phyloP scores from a whole-genome alignment of 2,797 vertebrate genomes.

The Clamator glandarius region DNA sequence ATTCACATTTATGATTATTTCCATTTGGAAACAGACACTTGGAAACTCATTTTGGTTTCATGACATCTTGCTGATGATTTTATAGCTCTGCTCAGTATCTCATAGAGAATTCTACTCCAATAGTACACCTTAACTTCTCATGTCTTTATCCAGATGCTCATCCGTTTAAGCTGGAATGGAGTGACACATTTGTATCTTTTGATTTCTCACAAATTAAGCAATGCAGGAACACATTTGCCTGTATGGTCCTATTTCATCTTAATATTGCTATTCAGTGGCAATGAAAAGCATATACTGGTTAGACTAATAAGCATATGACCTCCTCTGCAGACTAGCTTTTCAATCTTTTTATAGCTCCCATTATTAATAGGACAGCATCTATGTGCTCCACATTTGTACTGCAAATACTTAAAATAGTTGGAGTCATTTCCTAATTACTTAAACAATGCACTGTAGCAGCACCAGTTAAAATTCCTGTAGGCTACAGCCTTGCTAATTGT shows the following conservation, averaged over 20 bases:
- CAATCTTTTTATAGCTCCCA: slow-evolving; percentile 18
- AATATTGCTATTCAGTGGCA: background rate
- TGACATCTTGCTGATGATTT: background rate
- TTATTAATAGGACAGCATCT: slow-evolving; percentile 42
- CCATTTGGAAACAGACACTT: background rate
- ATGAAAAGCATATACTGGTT: background rate
- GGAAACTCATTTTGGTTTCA: background rate
- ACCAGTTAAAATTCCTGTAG: slow-evolving; percentile 53
- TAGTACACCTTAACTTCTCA: background rate
- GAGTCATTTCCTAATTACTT: slow-evolving; percentile 57
- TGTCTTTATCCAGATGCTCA: background rate
- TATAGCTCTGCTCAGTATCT: background rate
- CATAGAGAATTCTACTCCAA: background rate
- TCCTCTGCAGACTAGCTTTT: slow-evolving; percentile 21
- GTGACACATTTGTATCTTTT: background rate
- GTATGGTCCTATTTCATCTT: background rate
- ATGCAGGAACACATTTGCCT: background rate
- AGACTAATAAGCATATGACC: slow-evolving; percentile 14
- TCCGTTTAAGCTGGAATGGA: background rate
- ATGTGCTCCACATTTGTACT: background rate
- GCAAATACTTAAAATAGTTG: slow-evolving; percentile 50
- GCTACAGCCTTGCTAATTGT: slow-evolving; percentile 51
- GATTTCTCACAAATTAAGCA: background rate
- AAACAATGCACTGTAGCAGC: slow-evolving; percentile 41
- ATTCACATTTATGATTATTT: background rate